Evolutionary conservation across 2,888 invertebrate genomes (phyloP), one percentile per base, ranked within the genome.

Genomic region (Prenolepis imparis): DNA sequence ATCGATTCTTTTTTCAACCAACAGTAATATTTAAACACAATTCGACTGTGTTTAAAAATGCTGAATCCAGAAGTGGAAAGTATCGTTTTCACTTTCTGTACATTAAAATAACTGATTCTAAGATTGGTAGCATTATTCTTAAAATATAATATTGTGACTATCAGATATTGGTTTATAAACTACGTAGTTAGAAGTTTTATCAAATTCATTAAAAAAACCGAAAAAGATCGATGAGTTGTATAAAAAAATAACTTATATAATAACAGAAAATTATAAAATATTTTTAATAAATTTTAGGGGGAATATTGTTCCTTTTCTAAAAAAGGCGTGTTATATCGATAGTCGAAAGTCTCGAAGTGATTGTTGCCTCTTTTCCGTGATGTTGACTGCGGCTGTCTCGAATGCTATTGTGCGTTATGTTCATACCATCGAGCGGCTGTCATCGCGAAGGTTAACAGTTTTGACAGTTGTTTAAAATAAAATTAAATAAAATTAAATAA

Each of bases 141-240:
- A 21, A 18, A 48, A 48, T 48, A 48, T 48, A 78, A 85, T 52
- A 59, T 70, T 61, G 78, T 86, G 86, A 86, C 11, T 48, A 48
- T 48, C 11, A 18, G 18, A 3, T 39, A 0, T 41, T 3, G 2
- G 12, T 41, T 41, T 41, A 41, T 3, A 12, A 41, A 41, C 3
- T 41, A 41, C 64, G 82, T 85, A 48, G 64, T 55, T 48, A 86
- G 86, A 68, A 68, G 82, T 84, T 83, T 82, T 64, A 75, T 87
- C 68, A 68, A 86, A 86, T 84, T 73, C 48, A 21, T 66, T 52
- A 52, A 73, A 67, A 44, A 44, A 48, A 18, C 3, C 32, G 5
- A 0, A 48, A 6, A 41, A 12, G 6, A 55, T 63, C 28, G 80
- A 78, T 77, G 86, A 87, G n/a, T 67, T 78, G 41, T 70, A 64